Base-by-base conservation (phyloP, 2,888 invertebrate species). In the Amphimallon solstitiale region DNA sequence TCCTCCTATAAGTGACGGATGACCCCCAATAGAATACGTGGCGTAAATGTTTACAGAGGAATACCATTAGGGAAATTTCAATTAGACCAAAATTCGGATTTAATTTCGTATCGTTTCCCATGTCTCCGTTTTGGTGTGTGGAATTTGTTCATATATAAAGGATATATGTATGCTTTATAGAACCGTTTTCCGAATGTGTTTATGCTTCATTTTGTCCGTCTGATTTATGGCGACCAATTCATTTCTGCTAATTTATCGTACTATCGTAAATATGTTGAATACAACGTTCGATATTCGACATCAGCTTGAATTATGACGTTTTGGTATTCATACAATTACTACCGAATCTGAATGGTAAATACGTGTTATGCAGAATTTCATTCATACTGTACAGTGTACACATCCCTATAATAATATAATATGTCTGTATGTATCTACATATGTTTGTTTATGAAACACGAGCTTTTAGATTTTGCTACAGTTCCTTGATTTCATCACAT, bases 21-120 rank as follows among this genome's bases (percentile, higher is more conserved):
- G 78, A 76, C 75, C 78, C 81, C 81, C 82, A 66, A 73, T 74
- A 76, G 79, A 75, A 76, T 72, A 69, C 72, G 63, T 61, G 59
- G 56, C 60, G 68, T 72, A 75, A 76, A 79, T 79, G 79, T 80
- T 79, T 80, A 82, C 81, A 81, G 78, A 78, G 81, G 78, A 82
- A 82, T 74, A 77, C 81, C 80, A 82, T 82, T 82, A 82, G 81
- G 80, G 79, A 80, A 78, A 80, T 82, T 82, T 82, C 81, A 82
- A 82, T 82, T 81, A 80, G 77, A 73, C 71, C 70, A 66, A 65
- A 59, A 56, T 59, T 59, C 37, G 46, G 63, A 66, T 63, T 63
- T 67, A 63, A 67, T 63, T 63, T 60, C 37, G 37, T 29, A 51
- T 51, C 62, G 48, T 48, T 48, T 40, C 51, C 29, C 19, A n/a